Conservation (phyloP, 1,140 invertebrate genomes). For the Scaptomyza graminum region DNA sequence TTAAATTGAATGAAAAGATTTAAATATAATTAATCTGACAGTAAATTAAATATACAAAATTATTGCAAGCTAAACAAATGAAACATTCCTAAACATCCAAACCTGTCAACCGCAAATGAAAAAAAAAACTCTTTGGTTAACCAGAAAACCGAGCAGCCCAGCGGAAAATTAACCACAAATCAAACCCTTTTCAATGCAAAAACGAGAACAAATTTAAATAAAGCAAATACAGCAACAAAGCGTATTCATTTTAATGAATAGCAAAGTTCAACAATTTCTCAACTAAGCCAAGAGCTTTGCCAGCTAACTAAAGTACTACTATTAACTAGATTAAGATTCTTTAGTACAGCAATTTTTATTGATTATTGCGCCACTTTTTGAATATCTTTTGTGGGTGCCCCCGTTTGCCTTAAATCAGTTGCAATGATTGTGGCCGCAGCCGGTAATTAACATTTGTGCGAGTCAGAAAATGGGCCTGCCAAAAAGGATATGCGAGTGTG, state of each 20-base stretch:
- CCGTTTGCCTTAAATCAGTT: conserved; percentile 45
- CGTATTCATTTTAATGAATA: conserved; percentile 52
- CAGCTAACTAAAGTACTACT: background rate
- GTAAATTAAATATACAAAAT: conserved; percentile 9
- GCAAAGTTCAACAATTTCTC: conserved; percentile 7
- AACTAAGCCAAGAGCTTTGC: background rate
- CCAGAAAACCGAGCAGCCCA: conserved; percentile 16
- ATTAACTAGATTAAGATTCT: conserved; percentile 1
- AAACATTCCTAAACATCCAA: background rate
- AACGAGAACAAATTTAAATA: conserved; percentile 68
- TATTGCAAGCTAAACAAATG: no score
- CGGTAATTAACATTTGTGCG: conserved; percentile 48
- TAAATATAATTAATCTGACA: conserved; percentile 1
- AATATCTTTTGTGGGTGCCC: background rate
- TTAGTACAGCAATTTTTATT: background rate
- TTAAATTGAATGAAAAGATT: background rate
- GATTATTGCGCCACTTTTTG: background rate
- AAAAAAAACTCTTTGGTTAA: conserved; percentile 52
- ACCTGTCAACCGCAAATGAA: conserved; percentile 45
- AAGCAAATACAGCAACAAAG: conserved; percentile 29
- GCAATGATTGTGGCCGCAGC: conserved; percentile 31
- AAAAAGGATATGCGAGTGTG: background rate
- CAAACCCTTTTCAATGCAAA: conserved; percentile 63
- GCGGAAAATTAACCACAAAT: conserved; percentile 21
- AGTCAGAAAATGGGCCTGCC: conserved; percentile 2